A percentile compares a stretch with the other conserved stretches of the same genome.
phyloP scores from a whole-genome alignment of 2,797 vertebrate species.

The Leptatherina wallacei region DNA sequence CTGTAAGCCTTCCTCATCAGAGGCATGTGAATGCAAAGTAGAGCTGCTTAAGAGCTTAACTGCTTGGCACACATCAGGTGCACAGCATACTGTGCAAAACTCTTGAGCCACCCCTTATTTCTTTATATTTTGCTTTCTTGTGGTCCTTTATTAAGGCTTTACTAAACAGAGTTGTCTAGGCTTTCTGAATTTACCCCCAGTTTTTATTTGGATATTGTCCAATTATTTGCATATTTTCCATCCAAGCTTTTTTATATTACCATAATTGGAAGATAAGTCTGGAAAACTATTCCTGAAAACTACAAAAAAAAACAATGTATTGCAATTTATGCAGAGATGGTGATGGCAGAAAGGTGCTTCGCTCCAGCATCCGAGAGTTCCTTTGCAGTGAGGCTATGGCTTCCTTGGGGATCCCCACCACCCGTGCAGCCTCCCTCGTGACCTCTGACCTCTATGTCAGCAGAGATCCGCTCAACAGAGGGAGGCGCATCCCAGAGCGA shows the following conservation, averaged over 20 bases:
- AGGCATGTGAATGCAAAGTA: constrained; percentile 20
- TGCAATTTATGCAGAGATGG: constrained; percentile 78
- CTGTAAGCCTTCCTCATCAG: constrained; percentile 4
- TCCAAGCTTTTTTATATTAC: not conserved
- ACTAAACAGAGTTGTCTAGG: no score
- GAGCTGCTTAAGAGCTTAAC: constrained; percentile 65
- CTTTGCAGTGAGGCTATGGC: constrained; percentile 92
- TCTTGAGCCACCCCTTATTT: not conserved
- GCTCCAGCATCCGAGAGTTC: constrained; percentile 91
- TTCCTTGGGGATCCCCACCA: constrained; percentile 88
- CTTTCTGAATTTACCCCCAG: not conserved
- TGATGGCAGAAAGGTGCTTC: constrained; percentile 90
- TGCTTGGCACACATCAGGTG: constrained; percentile 30
- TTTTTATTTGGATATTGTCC: not conserved
- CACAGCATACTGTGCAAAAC: not conserved
- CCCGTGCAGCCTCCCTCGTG: constrained; percentile 86
- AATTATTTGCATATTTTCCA: not conserved
- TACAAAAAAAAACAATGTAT: not conserved
- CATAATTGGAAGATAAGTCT: not conserved
- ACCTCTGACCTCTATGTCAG: constrained; percentile 85
- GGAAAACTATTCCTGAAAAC: not conserved
- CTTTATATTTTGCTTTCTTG: not conserved
- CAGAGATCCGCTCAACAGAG: constrained; percentile 87
- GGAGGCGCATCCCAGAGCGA: constrained; percentile 83
- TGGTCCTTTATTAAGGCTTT: not conserved